phyloP scores from a whole-genome alignment of 1,140 invertebrate species.

The Zaprionus taronus region DNA sequence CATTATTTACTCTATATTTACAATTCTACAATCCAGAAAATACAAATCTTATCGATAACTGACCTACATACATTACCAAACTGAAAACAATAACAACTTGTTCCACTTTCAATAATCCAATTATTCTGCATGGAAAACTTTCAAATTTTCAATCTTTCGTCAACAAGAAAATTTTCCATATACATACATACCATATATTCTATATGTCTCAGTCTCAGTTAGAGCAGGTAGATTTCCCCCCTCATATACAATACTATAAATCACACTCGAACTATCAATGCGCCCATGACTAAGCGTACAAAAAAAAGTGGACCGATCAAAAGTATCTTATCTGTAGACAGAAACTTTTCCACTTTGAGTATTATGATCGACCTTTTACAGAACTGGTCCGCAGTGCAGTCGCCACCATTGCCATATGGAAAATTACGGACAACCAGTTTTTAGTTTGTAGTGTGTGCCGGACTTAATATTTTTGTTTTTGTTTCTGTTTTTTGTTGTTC shows the following conservation, averaged over 20 bases:
- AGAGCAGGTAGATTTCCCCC: not conserved
- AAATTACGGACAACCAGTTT: conserved; percentile 74
- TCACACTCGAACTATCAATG: conserved; percentile 21
- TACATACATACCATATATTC: not conserved
- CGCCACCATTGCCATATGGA: conserved; percentile 65
- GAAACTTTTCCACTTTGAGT: conserved; percentile 45
- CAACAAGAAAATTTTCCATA: not conserved
- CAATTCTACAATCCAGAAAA: not conserved
- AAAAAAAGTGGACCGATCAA: conserved; percentile 6
- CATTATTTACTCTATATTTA: no score
- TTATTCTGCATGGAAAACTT: conserved; percentile 1
- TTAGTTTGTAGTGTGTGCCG: not conserved
- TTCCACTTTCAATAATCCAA: not conserved
- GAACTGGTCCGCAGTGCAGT: conserved; percentile 64
- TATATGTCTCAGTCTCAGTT: not conserved
- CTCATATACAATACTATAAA: conserved; percentile 7
- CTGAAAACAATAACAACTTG: not conserved
- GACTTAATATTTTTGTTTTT: not conserved
- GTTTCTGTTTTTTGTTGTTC: not conserved
- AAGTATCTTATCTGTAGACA: conserved; percentile 14
- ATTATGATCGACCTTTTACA: conserved; percentile 61
- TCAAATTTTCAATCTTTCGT: not conserved
- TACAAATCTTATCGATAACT: not conserved
- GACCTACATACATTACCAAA: not conserved
- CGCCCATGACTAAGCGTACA: conserved; percentile 11